These are phyloP conservation scores for Bombycilla garrulus DNA, from an alignment of 2,113 vertebrate species.

Conservation along the genomic window DNA sequence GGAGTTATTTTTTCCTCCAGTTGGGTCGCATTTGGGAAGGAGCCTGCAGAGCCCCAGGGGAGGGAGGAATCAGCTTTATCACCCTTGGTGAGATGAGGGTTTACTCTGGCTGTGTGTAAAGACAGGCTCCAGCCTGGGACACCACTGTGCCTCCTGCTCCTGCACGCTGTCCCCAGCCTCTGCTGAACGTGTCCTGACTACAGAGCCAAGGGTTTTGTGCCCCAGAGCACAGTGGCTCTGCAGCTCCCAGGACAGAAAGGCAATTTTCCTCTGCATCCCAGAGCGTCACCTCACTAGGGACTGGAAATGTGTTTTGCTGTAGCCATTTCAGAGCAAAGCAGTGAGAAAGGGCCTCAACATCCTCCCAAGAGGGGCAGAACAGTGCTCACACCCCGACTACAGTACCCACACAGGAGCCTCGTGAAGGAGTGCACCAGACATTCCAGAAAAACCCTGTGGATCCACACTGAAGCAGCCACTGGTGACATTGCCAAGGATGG, in stretches of 20 bases:
- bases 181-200: background rate
- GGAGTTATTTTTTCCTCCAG: background rate
- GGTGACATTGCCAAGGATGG: background rate
- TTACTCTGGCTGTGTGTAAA: background rate
- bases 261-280: fast-evolving
- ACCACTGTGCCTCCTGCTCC: background rate
- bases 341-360: background rate
- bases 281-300: background rate
- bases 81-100: background rate
- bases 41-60: background rate
- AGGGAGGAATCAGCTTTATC: background rate
- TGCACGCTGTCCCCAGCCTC: background rate
- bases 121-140: background rate
- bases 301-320: background rate
- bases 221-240: background rate
- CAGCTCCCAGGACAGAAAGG: background rate
- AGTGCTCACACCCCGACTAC: fast-evolving
- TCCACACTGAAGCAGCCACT: background rate
- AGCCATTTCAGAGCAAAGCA: background rate
- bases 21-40: background rate
- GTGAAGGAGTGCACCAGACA: fast-evolving
- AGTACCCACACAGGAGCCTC: fast-evolving
- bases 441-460: background rate
- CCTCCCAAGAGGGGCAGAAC: background rate
- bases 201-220: background rate